A percentile compares a stretch with the other conserved stretches of the same genome.
Evolutionary conservation across 1,140 invertebrate genomes (phyloP).

Genomic region (Caerostris darwini): DNA sequence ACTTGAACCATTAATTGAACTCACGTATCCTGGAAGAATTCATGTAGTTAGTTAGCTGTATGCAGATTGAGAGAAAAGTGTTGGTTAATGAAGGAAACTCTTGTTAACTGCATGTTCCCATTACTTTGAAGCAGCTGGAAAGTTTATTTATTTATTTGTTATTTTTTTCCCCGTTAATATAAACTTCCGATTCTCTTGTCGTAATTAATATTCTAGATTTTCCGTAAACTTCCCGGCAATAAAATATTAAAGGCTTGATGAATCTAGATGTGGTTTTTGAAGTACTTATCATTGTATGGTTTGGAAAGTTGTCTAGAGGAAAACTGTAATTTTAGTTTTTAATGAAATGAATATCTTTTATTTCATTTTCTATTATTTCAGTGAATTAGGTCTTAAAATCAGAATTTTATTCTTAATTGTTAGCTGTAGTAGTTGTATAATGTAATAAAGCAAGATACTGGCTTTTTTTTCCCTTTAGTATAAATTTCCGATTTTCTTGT

Average conservation of each 20-base stretch:
- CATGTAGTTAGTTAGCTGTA: neutral
- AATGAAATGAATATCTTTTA: too few relatives aligned
- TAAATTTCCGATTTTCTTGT: neutral
- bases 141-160: neutral
- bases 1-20: slow-evolving; percentile 3
- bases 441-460: too few relatives aligned
- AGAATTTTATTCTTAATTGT: too few relatives aligned
- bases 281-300: too few relatives aligned
- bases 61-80: neutral
- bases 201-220: neutral
- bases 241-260: too few relatives aligned
- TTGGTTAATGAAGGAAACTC: neutral
- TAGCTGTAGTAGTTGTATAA: too few relatives aligned
- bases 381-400: too few relatives aligned
- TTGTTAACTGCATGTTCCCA: neutral
- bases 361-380: too few relatives aligned
- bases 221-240: neutral
- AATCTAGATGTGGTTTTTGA: too few relatives aligned
- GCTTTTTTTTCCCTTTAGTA: too few relatives aligned
- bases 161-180: neutral
- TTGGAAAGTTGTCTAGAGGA: too few relatives aligned
- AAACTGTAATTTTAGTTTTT: too few relatives aligned
- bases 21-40: neutral
- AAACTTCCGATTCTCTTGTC: neutral
- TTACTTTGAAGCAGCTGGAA: neutral